Base-by-base conservation (phyloP, 2,888 invertebrate species). In the Cheilosia vernalis region DNA sequence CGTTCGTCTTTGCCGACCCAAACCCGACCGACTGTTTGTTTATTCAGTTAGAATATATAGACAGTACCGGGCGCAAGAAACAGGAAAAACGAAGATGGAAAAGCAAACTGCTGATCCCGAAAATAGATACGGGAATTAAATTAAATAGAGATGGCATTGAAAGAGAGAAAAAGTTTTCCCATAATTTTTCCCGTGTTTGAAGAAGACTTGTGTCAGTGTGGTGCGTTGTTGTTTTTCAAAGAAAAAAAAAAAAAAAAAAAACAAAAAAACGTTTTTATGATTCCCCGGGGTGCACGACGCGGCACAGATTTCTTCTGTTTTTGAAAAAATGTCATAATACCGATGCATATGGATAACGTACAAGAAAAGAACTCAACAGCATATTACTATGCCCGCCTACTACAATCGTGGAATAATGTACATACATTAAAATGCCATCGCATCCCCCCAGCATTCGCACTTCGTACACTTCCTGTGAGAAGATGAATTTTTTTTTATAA, bases 61-160 rank as follows among this genome's bases (percentile, higher is more conserved):
- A 67, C 53, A 58, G 33, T 58, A n/a, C 58, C 42, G 60, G 15
- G 53, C 55, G 21, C 9, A 17, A 9, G n/a, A 64, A 47, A 61
- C 24, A 60, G 37, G 58, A 81, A 70, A 58, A 40, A 33, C 51
- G 47, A 72, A 66, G 74, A 73, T 53, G 53, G 60, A 67, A 67
- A 81, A 81, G 66, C 66, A 81, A 85, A 77, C 76, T 81, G 66
- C 76, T 67, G 81, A 85, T 85, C 81, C 80, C 85, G 81, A 85
- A 81, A 85, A 85, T 81, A 85, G 85, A 85, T 85, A 85, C 61
- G 80, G 76, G 81, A 81, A 77, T 85, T 81, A 77, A 85, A 81
- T 85, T 85, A 85, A 81, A 81, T 77, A 81, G 58, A 85, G 55
- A 80, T 76, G 76, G 67, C 76, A 77, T 69, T 84, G 53, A 60